Percentiles rank a stretch among this genome's conserved stretches.
These are phyloP conservation scores for Scaeva pyrastri DNA, from an alignment of 2,888 invertebrate species.

Conservation along the genomic window DNA sequence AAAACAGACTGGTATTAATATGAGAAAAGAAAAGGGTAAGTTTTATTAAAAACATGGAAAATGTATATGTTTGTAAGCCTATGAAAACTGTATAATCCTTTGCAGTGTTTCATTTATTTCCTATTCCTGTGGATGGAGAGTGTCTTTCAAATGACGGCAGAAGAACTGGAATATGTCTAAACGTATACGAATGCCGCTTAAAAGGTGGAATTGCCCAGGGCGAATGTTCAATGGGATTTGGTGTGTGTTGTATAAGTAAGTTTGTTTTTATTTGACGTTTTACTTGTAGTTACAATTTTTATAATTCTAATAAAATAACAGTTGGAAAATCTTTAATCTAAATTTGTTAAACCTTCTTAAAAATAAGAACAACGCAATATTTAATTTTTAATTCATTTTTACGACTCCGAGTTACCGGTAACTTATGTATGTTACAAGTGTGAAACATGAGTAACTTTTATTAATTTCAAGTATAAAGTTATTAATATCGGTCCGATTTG, in stretches of 20 bases:
- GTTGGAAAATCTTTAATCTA: too few species aligned
- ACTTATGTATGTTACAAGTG: too few species aligned
- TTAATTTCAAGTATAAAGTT: too few species aligned
- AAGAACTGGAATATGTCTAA: constrained; percentile 91
- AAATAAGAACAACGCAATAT: too few species aligned
- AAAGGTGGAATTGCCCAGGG: constrained; percentile 89
- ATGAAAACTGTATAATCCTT: constrained; percentile 12
- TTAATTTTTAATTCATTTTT: too few species aligned
- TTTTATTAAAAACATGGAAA: neutral
- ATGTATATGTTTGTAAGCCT: neutral
- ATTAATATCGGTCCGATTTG: too few species aligned
- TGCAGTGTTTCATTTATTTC: constrained; percentile 92
- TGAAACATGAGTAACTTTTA: too few species aligned
- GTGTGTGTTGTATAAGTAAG: constrained; percentile 94
- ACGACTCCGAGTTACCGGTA: too few species aligned
- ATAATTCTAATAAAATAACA: too few species aligned
- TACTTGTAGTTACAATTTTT: too few species aligned
- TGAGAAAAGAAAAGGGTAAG: constrained; percentile 52
- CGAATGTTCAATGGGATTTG: constrained; percentile 92
- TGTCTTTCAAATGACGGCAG: constrained; percentile 89
- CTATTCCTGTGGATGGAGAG: constrained; percentile 92
- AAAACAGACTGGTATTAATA: neutral
- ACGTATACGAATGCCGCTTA: constrained; percentile 92
- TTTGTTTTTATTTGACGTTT: constrained; percentile 80
- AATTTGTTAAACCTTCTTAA: too few species aligned